These are phyloP conservation scores for Thamnophis sirtalis DNA, from an alignment of 2,113 vertebrate species.

Conservation along the genomic window DNA sequence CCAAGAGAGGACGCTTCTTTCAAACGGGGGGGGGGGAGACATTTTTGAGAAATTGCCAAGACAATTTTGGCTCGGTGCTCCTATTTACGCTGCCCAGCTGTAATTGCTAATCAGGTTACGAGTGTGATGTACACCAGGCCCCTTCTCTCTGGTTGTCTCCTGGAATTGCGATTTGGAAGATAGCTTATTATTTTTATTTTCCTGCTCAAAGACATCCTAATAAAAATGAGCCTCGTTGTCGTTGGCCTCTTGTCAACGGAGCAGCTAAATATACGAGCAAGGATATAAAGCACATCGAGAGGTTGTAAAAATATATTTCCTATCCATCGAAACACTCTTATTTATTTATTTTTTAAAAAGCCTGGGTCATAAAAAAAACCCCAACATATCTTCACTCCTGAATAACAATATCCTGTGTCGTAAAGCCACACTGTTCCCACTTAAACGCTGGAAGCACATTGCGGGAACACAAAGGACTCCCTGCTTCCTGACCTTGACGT, in stretches of 20 bases:
- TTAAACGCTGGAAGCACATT: not conserved
- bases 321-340: not conserved
- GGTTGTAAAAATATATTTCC: not conserved
- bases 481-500: not conserved
- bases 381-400: not conserved
- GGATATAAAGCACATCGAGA: not conserved
- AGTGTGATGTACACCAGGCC: not conserved
- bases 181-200: not conserved
- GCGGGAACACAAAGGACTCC: accelerated
- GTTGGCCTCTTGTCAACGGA: not conserved
- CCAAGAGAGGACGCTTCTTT: not conserved
- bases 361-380: not conserved
- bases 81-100: not conserved
- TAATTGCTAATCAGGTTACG: not conserved
- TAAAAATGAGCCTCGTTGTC: not conserved
- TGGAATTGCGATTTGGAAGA: not conserved
- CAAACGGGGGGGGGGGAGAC: not conserved
- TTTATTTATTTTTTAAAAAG: not conserved
- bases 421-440: not conserved
- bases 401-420: not conserved
- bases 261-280: not conserved
- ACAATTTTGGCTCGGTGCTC: not conserved
- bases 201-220: not conserved
- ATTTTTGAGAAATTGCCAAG: not conserved
- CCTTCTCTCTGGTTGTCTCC: not conserved